Evolutionary conservation across 2,113 vertebrate genomes (phyloP), one percentile per base, ranked within the genome.

Genomic region (Porphyrio hochstetteri): DNA sequence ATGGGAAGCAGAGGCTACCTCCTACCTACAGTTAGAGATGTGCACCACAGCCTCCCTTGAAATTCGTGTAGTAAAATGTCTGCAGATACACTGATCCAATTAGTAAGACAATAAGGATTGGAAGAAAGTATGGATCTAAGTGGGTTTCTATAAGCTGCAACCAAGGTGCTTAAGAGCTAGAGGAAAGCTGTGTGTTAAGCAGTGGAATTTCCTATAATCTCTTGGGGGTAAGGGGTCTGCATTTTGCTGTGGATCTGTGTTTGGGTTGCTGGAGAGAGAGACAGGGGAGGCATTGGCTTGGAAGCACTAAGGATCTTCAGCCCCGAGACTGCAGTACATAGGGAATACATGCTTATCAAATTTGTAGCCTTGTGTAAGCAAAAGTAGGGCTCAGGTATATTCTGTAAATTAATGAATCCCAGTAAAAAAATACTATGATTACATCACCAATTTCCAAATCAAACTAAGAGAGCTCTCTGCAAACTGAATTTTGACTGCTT

Each of bases 91-190:
- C 36, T 65, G 36, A 91, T 92, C 82, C 87, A 80, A 77, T 96
- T 85, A 88, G 63, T 63, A 74, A 91, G n/a, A 96, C 84, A 94
- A 94, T 95, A 77, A 57, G 87, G 90, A 93, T 33, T 95, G 87
- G 82, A 96, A 96, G 94, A 95, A 95, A 94, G 95, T 93, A 70
- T 94, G 70, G 65, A 42, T 91, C 89, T 95, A 96, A 97, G 95
- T 95, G 78, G 81, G 93, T 97, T 95, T 94, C 92, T 50, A 67
- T 95, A 91, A 95, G 90, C 75, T 95, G 75, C 75, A 76, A 65
- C 70, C 78, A 77, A 94, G 65, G 90, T 88, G 59, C 79, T 96
- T 96, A 97, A 85, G 90, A 90, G 93, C 89, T 95, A 90, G 88
- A 93, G 94, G 64, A 96, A 91, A 97, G 84, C 91, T 82, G 31